phyloP scores from a whole-genome alignment of 2,888 invertebrate genomes.

The Synanthedon myopaeformis region DNA sequence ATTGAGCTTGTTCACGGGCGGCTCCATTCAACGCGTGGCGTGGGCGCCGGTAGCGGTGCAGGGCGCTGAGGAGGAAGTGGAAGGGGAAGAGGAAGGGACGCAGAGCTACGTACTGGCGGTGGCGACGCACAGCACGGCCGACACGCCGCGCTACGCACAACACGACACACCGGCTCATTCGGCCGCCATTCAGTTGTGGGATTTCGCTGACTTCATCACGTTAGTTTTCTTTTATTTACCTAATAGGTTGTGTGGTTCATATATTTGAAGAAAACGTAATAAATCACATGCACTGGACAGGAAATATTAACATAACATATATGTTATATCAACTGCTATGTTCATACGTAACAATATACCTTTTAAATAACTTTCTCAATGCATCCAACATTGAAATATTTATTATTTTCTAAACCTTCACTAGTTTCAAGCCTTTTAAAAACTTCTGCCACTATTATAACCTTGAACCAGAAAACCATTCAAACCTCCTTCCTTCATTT shows the following conservation, averaged over 20 bases:
- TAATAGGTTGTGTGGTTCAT: no score
- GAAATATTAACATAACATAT: no score
- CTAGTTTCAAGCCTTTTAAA: no score
- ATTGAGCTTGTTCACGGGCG: conserved; percentile 60
- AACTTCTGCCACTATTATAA: no score
- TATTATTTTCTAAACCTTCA: no score
- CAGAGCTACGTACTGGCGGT: conserved; percentile 69
- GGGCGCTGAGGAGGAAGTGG: conserved; percentile 45
- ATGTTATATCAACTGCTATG: no score
- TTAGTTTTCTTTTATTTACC: conserved; percentile 14
- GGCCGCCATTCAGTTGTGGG: conserved; percentile 79
- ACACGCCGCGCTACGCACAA: conserved; percentile 51
- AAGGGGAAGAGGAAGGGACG: conserved; percentile 15
- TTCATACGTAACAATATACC: no score
- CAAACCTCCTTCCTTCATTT: no score
- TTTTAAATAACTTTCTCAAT: no score
- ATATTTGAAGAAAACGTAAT: not conserved
- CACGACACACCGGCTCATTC: conserved; percentile 43
- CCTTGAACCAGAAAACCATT: no score
- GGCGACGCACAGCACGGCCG: conserved; percentile 59
- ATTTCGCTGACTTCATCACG: conserved; percentile 59
- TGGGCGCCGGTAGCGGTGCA: conserved; percentile 49
- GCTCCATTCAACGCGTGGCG: conserved; percentile 66
- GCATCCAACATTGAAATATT: no score
- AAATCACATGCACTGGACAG: not conserved